Evolutionary conservation across 2,113 vertebrate species (phyloP).

Genomic region (Notarius quadriscutis): DNA sequence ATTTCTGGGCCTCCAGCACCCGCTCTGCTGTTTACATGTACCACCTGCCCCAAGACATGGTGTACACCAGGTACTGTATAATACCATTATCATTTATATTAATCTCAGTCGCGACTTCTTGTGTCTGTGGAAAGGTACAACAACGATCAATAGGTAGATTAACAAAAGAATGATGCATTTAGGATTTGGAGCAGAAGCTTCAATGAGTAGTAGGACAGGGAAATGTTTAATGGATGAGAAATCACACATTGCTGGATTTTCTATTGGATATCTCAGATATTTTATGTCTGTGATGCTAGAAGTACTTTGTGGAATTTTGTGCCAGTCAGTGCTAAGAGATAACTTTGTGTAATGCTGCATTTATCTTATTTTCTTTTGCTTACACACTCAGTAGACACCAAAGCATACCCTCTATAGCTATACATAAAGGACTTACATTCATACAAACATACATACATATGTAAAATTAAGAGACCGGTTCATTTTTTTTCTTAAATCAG

Average conservation of each 20-base stretch:
- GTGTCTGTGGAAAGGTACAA: background rate
- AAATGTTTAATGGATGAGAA: background rate
- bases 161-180: background rate
- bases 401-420: background rate
- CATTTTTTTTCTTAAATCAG: no score
- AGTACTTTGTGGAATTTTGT: background rate
- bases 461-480: no score
- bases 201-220: background rate
- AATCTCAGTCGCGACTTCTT: background rate
- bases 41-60: slow-evolving; percentile 53
- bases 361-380: background rate
- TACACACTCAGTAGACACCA: background rate
- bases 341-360: background rate
- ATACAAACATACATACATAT: no score
- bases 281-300: background rate
- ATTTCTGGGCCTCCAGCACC: slow-evolving; percentile 54
- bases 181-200: background rate
- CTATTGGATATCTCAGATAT: background rate
- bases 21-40: slow-evolving; percentile 60
- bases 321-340: background rate
- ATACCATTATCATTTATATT: background rate
- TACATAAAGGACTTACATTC: background rate
- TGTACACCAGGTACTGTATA: slow-evolving; percentile 49
- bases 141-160: background rate
- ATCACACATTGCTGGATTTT: background rate